A percentile compares a stretch with the other conserved stretches of the same genome.
These are phyloP conservation scores for Anthrax anthrax DNA, from an alignment of 2,888 invertebrate genomes.

Conservation along the genomic window DNA sequence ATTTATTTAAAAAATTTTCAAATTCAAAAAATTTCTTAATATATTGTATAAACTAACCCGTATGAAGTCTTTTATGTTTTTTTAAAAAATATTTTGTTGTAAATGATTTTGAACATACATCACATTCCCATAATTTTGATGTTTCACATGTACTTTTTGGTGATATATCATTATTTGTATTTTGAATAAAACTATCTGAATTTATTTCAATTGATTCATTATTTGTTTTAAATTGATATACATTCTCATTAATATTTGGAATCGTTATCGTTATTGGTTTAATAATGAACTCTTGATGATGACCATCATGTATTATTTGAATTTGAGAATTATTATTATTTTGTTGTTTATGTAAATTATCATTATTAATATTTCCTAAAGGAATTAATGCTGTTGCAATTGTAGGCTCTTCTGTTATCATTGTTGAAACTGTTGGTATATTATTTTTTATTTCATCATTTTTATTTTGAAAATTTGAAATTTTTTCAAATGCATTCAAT, in stretches of 20 bases:
- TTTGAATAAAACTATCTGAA: no score
- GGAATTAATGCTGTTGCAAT: not conserved
- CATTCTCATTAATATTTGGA: no score
- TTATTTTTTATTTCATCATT: not conserved
- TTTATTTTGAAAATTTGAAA: not conserved
- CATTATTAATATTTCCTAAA: no score
- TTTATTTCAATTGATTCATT: no score
- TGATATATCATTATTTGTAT: not conserved
- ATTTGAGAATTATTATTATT: no score
- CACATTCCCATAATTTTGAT: conserved; percentile 69
- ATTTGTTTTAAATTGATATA: no score
- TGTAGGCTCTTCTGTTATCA: not conserved
- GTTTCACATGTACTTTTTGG: no score
- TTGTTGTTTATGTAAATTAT: no score
- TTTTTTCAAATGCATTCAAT: not conserved
- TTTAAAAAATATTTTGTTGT: conserved; percentile 81
- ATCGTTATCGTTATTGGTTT: no score
- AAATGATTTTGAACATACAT: conserved; percentile 69
- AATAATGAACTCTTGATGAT: no score
- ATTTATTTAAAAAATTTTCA: conserved; percentile 2
- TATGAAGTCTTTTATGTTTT: conserved; percentile 75
- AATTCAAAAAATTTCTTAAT: not conserved
- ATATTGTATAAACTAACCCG: conserved; percentile 39
- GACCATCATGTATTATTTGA: no score
- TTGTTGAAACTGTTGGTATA: no score